These are phyloP conservation scores for Epinephelus cyanopodus DNA, from an alignment of 2,113 vertebrate species.

Conservation along the genomic window DNA sequence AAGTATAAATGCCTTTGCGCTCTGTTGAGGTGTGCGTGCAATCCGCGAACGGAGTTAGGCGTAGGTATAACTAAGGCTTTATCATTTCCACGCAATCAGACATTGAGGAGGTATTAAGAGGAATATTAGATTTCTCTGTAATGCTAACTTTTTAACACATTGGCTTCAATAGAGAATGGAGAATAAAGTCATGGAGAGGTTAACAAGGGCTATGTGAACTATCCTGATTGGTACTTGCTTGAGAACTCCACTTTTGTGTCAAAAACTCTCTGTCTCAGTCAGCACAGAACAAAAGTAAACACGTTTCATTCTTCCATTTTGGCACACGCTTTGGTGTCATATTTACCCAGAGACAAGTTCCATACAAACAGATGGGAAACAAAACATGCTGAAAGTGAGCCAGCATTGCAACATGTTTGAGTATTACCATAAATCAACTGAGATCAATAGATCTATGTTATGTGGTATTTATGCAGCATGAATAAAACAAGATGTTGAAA, in stretches of 20 bases:
- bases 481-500: slow-evolving; percentile 52
- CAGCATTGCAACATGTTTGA: slow-evolving; percentile 15
- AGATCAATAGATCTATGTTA: slow-evolving; percentile 21
- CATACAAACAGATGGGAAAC: slow-evolving; percentile 35
- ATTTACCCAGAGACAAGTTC: slow-evolving; percentile 11
- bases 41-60: too few relatives aligned
- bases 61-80: too few relatives aligned
- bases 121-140: too few relatives aligned
- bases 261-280: background rate
- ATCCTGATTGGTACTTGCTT: background rate
- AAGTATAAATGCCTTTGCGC: too few relatives aligned
- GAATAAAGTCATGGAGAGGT: background rate
- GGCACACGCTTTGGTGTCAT: background rate
- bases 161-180: too few relatives aligned
- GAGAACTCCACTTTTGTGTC: background rate
- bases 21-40: too few relatives aligned
- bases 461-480: slow-evolving; percentile 31
- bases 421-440: slow-evolving; percentile 52
- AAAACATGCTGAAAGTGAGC: slow-evolving; percentile 35
- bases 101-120: too few relatives aligned
- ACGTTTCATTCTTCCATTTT: background rate
- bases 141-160: too few relatives aligned
- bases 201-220: background rate
- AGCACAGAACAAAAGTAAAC: slow-evolving; percentile 5
- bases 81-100: too few relatives aligned